Evolutionary conservation across 2,797 vertebrate species (phyloP).

Genomic region (Cossypha polioptera): DNA sequence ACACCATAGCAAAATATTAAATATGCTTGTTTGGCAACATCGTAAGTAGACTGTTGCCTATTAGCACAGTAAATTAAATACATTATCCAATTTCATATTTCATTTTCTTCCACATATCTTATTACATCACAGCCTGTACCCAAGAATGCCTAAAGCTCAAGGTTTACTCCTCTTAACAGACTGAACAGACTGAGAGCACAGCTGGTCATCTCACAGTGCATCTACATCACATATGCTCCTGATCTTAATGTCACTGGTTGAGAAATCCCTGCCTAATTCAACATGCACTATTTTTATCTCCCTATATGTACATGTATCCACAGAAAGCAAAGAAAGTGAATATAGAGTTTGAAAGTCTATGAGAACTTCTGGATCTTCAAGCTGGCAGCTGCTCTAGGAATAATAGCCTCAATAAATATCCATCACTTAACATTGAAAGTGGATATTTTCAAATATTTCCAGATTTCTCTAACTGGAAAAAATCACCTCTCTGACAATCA

Average conservation of each 20-base stretch:
- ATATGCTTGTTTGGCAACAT: constrained; percentile 32
- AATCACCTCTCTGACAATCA: not conserved
- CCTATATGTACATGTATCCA: not conserved
- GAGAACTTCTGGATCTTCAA: not conserved
- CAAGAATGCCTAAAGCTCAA: constrained; percentile 19
- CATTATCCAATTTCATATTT: constrained; percentile 36
- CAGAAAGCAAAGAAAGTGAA: not conserved
- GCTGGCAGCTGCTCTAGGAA: not conserved
- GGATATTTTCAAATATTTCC: not conserved
- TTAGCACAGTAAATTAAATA: constrained; percentile 59
- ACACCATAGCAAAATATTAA: constrained; percentile 23
- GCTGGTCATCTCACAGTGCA: constrained; percentile 35
- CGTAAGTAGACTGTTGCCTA: not conserved
- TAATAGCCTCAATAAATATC: not conserved
- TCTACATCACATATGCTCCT: constrained; percentile 27
- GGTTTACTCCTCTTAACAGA: not conserved
- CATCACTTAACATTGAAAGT: not conserved
- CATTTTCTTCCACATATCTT: constrained; percentile 24
- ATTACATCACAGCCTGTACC: not conserved
- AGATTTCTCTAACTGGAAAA: not conserved
- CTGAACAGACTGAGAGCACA: constrained; percentile 36
- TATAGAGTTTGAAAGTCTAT: not conserved
- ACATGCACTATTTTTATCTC: not conserved
- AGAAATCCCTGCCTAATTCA: not conserved
- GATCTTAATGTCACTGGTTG: not conserved